Conservation (phyloP, 2,888 invertebrate genomes). For the Chloromyia formosa region DNA sequence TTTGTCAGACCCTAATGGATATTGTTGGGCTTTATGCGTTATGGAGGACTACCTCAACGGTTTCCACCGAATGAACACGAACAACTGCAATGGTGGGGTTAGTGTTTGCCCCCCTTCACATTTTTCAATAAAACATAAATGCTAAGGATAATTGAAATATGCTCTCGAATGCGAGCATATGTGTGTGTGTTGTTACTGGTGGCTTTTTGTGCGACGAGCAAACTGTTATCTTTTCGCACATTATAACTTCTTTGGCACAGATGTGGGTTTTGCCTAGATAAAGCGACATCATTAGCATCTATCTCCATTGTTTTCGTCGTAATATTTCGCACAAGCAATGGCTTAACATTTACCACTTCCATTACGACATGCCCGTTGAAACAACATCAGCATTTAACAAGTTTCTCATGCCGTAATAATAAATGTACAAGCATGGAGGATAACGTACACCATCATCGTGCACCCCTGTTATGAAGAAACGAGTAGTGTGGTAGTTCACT, state of each 20-base stretch:
- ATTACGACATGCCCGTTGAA: slow-evolving; percentile 2
- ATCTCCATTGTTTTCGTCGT: background rate
- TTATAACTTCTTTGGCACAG: background rate
- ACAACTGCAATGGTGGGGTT: too few relatives aligned
- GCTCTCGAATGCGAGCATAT: too few relatives aligned
- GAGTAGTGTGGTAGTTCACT: background rate
- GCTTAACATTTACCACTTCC: slow-evolving; percentile 22
- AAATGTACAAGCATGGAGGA: slow-evolving; percentile 13
- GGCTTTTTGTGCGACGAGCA: too few relatives aligned
- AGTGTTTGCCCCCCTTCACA: too few relatives aligned
- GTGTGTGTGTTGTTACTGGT: too few relatives aligned
- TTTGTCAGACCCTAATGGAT: background rate
- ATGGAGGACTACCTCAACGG: background rate
- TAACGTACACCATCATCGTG: slow-evolving; percentile 18
- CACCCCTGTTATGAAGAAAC: background rate
- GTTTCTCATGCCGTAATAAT: slow-evolving; percentile 21
- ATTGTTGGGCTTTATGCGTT: background rate
- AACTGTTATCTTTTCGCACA: background rate
- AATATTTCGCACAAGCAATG: background rate
- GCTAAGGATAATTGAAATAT: too few relatives aligned
- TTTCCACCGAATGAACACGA: too few relatives aligned
- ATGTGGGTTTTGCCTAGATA: background rate
- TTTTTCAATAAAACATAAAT: too few relatives aligned
- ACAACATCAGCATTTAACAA: slow-evolving; percentile 17
- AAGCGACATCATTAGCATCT: slow-evolving; percentile 1